phyloP scores from a whole-genome alignment of 2,113 vertebrate genomes.

The Enhydra lutris region DNA sequence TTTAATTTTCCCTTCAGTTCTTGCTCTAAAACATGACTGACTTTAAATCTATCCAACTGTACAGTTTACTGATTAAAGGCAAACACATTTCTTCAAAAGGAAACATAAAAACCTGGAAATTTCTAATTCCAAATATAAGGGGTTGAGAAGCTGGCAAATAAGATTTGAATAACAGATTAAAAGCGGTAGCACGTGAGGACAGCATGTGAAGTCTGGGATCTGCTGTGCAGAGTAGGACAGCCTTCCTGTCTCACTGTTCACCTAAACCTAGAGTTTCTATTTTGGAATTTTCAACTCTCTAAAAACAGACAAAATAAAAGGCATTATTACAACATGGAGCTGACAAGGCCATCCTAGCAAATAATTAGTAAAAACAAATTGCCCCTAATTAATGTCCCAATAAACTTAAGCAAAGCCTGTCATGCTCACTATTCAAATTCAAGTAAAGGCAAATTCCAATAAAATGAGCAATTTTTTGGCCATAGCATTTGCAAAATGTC shows the following conservation, averaged over 20 bases:
- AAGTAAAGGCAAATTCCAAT: background rate
- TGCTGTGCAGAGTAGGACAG: background rate
- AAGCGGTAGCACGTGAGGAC: background rate
- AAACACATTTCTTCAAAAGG: slow-evolving; percentile 38
- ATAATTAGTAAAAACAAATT: background rate
- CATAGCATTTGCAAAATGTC: background rate
- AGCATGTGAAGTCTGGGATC: background rate
- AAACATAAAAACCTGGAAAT: slow-evolving; percentile 19
- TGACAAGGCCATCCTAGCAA: background rate
- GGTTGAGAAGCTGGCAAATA: background rate
- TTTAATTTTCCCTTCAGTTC: slow-evolving; percentile 50
- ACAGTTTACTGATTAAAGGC: slow-evolving; percentile 9
- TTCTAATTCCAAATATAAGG: slow-evolving; percentile 45
- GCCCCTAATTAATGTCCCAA: background rate
- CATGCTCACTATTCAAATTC: background rate
- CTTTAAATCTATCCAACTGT: slow-evolving; percentile 51
- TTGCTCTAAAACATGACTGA: slow-evolving; percentile 46
- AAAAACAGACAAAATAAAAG: slow-evolving; percentile 25
- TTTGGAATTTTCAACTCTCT: slow-evolving; percentile 24
- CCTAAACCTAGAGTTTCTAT: background rate
- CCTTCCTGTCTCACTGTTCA: background rate
- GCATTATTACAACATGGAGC: background rate
- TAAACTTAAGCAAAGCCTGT: background rate
- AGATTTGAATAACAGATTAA: slow-evolving; percentile 62
- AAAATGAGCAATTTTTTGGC: background rate